Conservation (phyloP, 2,797 vertebrate genomes). For the Notamacropus eugenii region DNA sequence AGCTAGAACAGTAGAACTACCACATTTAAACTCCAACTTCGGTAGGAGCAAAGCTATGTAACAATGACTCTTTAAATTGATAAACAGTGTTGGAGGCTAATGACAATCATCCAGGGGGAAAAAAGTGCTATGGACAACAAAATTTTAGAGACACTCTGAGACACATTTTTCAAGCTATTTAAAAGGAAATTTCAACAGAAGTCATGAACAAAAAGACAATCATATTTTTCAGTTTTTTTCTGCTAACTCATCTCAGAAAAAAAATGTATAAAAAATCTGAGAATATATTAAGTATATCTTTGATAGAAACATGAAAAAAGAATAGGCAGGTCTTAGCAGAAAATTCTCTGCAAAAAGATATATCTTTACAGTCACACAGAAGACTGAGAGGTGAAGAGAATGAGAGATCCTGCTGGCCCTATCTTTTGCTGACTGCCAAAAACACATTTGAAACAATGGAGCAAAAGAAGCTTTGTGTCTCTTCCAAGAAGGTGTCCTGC, state of each 20-base stretch:
- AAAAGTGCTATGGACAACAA: not conserved
- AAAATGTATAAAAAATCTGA: not conserved
- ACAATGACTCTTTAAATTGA: not conserved
- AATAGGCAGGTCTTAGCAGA: not conserved
- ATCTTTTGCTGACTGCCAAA: not conserved
- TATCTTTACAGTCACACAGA: not conserved
- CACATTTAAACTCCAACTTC: not conserved
- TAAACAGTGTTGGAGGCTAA: not conserved
- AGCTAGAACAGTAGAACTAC: not conserved
- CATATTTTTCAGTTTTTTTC: not conserved
- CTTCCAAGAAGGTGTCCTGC: not conserved
- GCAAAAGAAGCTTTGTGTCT: not conserved
- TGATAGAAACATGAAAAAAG: not conserved
- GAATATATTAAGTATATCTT: not conserved
- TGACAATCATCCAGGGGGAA: not conserved
- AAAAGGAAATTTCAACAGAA: not conserved
- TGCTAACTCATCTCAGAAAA: not conserved
- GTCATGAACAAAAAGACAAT: not conserved
- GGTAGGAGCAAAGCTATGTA: not conserved
- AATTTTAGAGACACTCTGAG: not conserved
- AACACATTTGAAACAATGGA: not conserved
- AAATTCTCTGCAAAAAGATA: not conserved
- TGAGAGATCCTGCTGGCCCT: not conserved
- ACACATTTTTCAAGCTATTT: not conserved
- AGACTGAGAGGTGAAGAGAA: not conserved